Evolutionary conservation across 2,888 invertebrate species (phyloP), one percentile per base, ranked within the genome.

Genomic region (Amiota mariae): DNA sequence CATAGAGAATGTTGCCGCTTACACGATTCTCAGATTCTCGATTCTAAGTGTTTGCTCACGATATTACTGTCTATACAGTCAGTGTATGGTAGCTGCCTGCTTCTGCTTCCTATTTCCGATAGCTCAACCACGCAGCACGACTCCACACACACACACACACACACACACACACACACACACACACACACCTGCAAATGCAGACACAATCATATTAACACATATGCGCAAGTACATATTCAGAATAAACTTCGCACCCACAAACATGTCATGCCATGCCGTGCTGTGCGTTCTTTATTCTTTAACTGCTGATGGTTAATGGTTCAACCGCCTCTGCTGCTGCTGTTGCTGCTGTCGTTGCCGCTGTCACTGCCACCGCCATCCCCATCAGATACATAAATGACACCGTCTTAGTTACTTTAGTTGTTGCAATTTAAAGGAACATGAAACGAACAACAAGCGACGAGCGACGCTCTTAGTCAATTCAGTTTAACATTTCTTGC

Each of bases 81-180:
- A n/a, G 24, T 24, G 24, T 24, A 24, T 12, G 1, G 4, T 51
- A 12, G 54, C 54, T 51, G 54, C 54, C n/a, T n/a, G 15, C 15
- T 51, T 11, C 51, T 24, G 8, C 66, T 66, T 68, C 49, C 67
- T 54, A 68, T 68, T 68, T 68, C 67, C 67, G 67, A 68, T 68
- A 79, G 70, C 71, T 73, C 71, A 66, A 61, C 57, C 59, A 49
- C 67, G 11, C 73, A 75, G 48, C 75, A 76, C 72, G 76, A 78
- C 56, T 78, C 36, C 8, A 56, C 13, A 54, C 54, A 11, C 6
- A 54, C 54, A 51, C 51, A 51, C 1, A 51, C 51, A 51, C 51
- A 51, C 51, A 51, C 51, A 2, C 4, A 51, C n/a, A 51, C 51
- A 2, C 4, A 24, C 24, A 61, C 11, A 48, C 10, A 47, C 3